Percentiles rank a stretch among this genome's conserved stretches.
Evolutionary conservation across 1,140 invertebrate genomes (phyloP).

Genomic region (Hirudo medicinalis): DNA sequence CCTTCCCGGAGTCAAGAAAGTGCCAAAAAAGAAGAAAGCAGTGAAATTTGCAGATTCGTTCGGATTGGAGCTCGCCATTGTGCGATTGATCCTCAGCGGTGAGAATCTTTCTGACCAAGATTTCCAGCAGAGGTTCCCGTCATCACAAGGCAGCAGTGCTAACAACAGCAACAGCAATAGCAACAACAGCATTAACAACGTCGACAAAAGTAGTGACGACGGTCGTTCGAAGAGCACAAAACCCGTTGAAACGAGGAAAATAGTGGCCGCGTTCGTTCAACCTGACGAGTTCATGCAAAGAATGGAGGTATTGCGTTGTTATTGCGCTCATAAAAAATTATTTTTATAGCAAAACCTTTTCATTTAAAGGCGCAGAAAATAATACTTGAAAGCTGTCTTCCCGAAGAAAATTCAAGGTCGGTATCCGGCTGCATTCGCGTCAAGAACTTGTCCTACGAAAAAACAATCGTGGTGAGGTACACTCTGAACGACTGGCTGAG

Average conservation of each 20-base stretch:
- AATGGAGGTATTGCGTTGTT: neutral
- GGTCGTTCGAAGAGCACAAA: neutral
- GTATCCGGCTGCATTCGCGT: constrained; percentile 75
- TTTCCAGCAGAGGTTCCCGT: neutral
- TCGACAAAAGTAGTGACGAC: neutral
- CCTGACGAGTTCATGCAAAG: neutral
- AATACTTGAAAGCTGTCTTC: constrained; percentile 66
- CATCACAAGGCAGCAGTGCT: neutral
- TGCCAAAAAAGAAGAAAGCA: constrained; percentile 11
- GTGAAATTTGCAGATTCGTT: constrained; percentile 12
- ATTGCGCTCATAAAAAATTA: neutral
- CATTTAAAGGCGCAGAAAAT: constrained; percentile 57
- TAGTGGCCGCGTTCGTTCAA: neutral
- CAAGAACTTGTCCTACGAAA: constrained; percentile 77
- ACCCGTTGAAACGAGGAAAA: neutral
- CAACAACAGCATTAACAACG: neutral
- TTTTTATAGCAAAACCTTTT: constrained; percentile 38
- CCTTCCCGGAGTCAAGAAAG: neutral
- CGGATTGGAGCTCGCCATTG: constrained; percentile 10
- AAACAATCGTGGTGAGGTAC: constrained; percentile 73
- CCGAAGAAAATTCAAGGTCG: constrained; percentile 47
- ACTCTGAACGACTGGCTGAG: constrained; percentile 71
- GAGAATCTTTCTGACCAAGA: constrained; percentile 8
- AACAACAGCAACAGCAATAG: neutral
- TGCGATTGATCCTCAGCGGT: neutral